These are phyloP conservation scores for Notarius lentiginosus DNA, from an alignment of 2,113 vertebrate species.

Conservation along the genomic window DNA sequence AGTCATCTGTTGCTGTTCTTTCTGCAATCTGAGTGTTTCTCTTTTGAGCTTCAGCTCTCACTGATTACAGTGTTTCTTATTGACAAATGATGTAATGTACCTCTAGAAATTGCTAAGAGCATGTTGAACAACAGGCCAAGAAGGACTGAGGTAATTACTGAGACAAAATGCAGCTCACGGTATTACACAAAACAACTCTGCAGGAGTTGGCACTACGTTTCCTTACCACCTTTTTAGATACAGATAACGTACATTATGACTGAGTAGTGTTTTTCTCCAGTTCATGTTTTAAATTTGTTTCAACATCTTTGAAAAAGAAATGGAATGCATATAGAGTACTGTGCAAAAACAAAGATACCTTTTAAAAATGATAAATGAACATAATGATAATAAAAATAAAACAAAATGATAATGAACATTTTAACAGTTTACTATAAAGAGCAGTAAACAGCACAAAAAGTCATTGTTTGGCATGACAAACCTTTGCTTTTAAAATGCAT, in stretches of 20 bases:
- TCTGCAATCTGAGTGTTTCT: slow-evolving; percentile 9
- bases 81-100: slow-evolving; percentile 14
- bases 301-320: background rate
- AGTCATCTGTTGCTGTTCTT: slow-evolving; percentile 22
- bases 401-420: too few species aligned
- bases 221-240: background rate
- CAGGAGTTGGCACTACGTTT: background rate
- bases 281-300: background rate
- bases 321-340: background rate
- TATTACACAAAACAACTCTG: background rate
- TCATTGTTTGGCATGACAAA: background rate
- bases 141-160: background rate
- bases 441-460: background rate
- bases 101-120: background rate
- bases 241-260: background rate
- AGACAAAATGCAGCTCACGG: background rate
- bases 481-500: background rate
- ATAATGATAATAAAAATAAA: background rate
- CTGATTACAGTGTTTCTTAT: background rate
- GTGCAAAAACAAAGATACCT: background rate
- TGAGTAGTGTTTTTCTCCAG: background rate
- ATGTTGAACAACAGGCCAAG: background rate
- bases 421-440: background rate
- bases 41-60: background rate
- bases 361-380: background rate